Conservation (phyloP, 2,888 invertebrate genomes). For the Microctonus brassicae region DNA sequence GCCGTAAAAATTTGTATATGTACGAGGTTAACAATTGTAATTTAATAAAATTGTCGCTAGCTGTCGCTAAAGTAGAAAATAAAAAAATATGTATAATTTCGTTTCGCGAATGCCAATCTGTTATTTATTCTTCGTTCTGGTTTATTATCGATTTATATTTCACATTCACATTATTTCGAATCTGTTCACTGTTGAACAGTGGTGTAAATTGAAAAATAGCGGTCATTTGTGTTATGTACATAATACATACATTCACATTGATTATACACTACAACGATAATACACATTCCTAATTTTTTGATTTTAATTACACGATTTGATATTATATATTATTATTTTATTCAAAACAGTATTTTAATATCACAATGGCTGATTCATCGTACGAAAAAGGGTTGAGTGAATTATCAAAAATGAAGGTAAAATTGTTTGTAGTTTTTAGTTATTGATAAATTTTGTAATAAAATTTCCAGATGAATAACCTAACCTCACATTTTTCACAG, state of each 20-base stretch:
- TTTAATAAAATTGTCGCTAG: no score
- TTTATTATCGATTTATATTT: no score
- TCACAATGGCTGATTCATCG: slow-evolving; percentile 65
- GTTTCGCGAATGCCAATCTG: no score
- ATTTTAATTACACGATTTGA: not conserved
- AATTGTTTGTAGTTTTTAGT: not conserved
- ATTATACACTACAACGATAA: no score
- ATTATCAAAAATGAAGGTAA: slow-evolving; percentile 67
- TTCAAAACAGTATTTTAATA: not conserved
- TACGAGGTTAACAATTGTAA: no score
- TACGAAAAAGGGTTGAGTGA: slow-evolving; percentile 66
- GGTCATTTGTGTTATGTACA: not conserved
- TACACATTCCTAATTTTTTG: not conserved
- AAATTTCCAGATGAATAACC: not conserved
- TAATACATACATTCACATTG: no score
- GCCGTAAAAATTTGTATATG: no score
- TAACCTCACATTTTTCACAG: slow-evolving; percentile 45
- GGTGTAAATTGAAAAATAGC: not conserved
- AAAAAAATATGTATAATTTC: no score
- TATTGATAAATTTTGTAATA: not conserved
- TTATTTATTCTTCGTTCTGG: no score
- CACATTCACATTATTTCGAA: no score
- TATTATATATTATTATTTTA: not conserved
- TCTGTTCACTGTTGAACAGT: not conserved
- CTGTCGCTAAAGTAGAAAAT: no score